Evolutionary conservation across 2,113 vertebrate genomes (phyloP), one percentile per base, ranked within the genome.

Genomic region (Diadophis punctatus): DNA sequence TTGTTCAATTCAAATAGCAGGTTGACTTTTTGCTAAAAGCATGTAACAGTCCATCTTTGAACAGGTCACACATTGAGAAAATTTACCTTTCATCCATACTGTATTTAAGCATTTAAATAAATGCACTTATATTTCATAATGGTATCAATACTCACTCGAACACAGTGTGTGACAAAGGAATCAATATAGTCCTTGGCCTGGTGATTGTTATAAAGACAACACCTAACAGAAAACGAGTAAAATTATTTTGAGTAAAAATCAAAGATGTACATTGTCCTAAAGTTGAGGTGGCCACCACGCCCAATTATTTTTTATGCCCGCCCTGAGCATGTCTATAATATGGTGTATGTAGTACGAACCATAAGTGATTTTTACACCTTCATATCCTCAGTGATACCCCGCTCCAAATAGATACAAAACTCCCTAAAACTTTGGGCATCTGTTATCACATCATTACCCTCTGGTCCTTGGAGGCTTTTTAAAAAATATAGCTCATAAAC

Each of bases 111-210:
- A 55, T 84, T 90, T 16, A 74, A 23, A 53, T 39, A 56, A 34
- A 58, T n/a, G 10, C 74, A 80, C 20, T 80, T 22, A 22, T 80
- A 80, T 86, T 86, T 48, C 23, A 22, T n/a, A 58, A 92, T 0
- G 58, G 18, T 60, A 91, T 60, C 63, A 48, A 92, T 3, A 34
- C 98, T 94, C 98, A 99, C 99, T 97, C 99, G 98, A 94, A 99
- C 98, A 90, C 99, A 99, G 93, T 99, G 99, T 39, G 99, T 99
- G 91, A 99, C 98, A 96, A 99, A 99, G 49, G 99, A 99, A 96
- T 99, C 99, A 86, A 99, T 99, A 97, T 99, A 99, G 96, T 99
- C 99, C 97, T 99, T 99, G 30, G 99, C 99, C 96, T 99, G 99
- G 95, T 99, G 99, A 96, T 99, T 99, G 96, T 99, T 99, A 94